Evolutionary conservation across 2,113 vertebrate species (phyloP).

Genomic region (Nothoprocta pentlandii): DNA sequence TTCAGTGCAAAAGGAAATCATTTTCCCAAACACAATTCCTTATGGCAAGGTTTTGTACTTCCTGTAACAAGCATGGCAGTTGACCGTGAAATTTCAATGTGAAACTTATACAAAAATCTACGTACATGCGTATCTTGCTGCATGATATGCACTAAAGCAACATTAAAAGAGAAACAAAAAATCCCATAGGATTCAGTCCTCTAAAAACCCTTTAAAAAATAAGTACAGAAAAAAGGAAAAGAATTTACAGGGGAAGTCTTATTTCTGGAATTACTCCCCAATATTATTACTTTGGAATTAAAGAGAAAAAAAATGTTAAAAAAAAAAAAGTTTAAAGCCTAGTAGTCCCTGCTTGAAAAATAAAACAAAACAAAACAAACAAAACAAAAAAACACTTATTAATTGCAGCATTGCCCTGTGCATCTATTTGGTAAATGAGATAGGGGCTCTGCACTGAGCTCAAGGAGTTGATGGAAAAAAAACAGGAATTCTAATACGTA

Average conservation of each 20-base stretch:
- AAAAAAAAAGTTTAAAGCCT: no score
- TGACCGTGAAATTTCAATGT: constrained; percentile 58
- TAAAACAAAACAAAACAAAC: no score
- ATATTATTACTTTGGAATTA: neutral
- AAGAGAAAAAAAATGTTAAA: neutral
- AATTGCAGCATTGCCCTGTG: neutral
- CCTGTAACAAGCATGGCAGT: constrained; percentile 47
- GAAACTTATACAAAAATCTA: constrained; percentile 48
- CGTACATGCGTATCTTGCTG: neutral
- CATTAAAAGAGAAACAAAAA: neutral
- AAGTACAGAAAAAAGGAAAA: neutral
- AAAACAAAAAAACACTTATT: no score
- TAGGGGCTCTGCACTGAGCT: neutral
- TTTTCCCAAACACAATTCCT: constrained; percentile 31
- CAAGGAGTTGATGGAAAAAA: neutral
- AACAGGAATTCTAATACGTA: neutral
- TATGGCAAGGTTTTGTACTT: constrained; percentile 24
- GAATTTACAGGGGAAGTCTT: neutral
- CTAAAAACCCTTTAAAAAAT: neutral
- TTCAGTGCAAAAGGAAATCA: constrained; percentile 33
- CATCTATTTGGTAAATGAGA: neutral
- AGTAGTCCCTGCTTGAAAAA: no score
- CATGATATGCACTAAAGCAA: neutral
- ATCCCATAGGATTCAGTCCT: neutral
- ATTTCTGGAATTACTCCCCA: neutral